Conservation (phyloP, 2,888 invertebrate genomes). For the Tipula confusa region DNA sequence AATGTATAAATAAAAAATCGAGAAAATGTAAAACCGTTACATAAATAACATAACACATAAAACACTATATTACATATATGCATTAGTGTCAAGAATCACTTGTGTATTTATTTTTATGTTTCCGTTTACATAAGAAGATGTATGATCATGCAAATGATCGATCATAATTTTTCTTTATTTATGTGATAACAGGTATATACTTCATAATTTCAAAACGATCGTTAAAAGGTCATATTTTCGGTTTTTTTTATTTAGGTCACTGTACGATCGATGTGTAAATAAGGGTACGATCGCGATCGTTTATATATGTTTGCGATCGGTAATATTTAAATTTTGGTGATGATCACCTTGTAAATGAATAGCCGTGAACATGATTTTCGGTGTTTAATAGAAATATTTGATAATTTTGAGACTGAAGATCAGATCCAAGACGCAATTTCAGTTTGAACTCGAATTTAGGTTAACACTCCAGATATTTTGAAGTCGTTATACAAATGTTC, state of each 20-base stretch:
- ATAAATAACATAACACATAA: slow-evolving; percentile 9
- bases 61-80: neutral
- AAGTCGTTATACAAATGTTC: no score
- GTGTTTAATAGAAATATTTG: no score
- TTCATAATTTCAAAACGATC: neutral
- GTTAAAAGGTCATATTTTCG: neutral
- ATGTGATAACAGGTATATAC: neutral
- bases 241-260: neutral
- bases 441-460: no score
- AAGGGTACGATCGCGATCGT: neutral
- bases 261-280: neutral
- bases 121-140: neutral
- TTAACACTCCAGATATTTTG: no score
- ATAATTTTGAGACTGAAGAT: no score
- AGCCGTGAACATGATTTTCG: neutral
- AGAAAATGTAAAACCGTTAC: neutral
- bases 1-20: neutral
- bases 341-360: neutral
- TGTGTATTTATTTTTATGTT: neutral
- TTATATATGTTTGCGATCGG: no score
- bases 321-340: neutral
- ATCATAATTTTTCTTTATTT: neutral
- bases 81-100: slow-evolving; percentile 12
- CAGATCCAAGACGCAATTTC: no score
- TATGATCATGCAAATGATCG: neutral